phyloP scores from a whole-genome alignment of 2,113 vertebrate genomes.

The Uria lomvia region DNA sequence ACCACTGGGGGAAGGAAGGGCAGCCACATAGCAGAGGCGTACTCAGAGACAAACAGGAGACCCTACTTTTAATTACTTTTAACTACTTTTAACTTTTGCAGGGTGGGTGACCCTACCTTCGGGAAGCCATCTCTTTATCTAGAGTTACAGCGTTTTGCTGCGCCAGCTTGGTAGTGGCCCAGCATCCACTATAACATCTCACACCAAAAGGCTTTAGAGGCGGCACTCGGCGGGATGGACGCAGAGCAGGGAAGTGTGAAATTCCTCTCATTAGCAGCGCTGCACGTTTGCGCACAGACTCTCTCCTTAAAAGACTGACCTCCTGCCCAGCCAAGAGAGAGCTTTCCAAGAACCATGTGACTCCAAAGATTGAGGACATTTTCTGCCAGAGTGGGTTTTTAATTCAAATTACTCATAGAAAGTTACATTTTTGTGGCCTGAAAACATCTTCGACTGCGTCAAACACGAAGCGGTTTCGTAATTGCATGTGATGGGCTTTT shows the following conservation, averaged over 20 bases:
- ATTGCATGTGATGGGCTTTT: background rate
- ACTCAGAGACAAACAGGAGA: background rate
- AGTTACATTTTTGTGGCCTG: constrained; percentile 56
- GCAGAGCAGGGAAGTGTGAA: constrained; percentile 1
- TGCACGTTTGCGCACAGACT: background rate
- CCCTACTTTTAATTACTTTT: background rate
- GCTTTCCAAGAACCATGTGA: constrained; percentile 49
- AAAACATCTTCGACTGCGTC: constrained; percentile 50
- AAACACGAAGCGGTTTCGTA: constrained; percentile 20
- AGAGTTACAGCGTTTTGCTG: background rate
- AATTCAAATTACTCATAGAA: constrained; percentile 43
- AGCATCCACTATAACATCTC: background rate
- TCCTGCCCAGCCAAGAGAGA: background rate
- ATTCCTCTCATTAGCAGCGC: constrained; percentile 10
- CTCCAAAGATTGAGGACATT: background rate
- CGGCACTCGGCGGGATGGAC: background rate
- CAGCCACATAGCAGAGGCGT: background rate
- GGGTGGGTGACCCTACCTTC: background rate
- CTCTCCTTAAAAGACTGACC: constrained; percentile 8
- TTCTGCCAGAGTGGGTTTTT: background rate
- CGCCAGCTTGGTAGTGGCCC: background rate
- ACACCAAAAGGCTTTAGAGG: background rate
- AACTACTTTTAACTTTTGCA: background rate
- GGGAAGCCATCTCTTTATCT: background rate
- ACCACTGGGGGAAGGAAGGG: background rate